Evolutionary conservation across 2,888 invertebrate genomes (phyloP).

Genomic region (Phoenoteleia sp.): DNA sequence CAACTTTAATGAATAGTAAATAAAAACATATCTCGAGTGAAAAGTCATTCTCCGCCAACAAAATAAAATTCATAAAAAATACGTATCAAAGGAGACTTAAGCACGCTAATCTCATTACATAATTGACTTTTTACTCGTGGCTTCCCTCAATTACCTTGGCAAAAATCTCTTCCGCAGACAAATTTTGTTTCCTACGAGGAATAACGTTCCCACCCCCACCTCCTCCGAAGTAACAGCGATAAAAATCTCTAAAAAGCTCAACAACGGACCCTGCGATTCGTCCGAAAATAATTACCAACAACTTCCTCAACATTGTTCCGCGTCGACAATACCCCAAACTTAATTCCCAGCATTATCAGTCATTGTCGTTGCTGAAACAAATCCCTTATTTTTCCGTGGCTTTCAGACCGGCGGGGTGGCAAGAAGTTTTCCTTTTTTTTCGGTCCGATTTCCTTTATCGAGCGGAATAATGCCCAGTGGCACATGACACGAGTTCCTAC

Average conservation of each 20-base stretch:
- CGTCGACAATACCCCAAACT: slow-evolving; percentile 31
- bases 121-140: no score
- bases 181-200: background rate
- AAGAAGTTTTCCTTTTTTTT: slow-evolving; percentile 38
- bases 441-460: slow-evolving; percentile 37
- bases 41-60: no score
- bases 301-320: slow-evolving; percentile 49
- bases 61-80: no score
- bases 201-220: no score
- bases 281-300: slow-evolving; percentile 53
- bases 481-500: slow-evolving; percentile 70
- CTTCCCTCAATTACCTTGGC: no score
- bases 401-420: background rate
- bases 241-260: slow-evolving; percentile 10
- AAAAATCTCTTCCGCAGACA: background rate
- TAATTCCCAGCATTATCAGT: slow-evolving; percentile 39
- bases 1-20: no score
- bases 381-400: slow-evolving; percentile 34
- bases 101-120: no score
- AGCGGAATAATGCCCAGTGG: slow-evolving; percentile 55
- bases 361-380: slow-evolving; percentile 48
- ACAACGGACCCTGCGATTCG: slow-evolving; percentile 19
- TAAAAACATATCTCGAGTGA: no score
- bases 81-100: no score
- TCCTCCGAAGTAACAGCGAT: no score